A percentile compares a stretch with the other conserved stretches of the same genome.
Conservation (phyloP, 2,113 vertebrate species). For the Tragelaphus buxtoni region DNA sequence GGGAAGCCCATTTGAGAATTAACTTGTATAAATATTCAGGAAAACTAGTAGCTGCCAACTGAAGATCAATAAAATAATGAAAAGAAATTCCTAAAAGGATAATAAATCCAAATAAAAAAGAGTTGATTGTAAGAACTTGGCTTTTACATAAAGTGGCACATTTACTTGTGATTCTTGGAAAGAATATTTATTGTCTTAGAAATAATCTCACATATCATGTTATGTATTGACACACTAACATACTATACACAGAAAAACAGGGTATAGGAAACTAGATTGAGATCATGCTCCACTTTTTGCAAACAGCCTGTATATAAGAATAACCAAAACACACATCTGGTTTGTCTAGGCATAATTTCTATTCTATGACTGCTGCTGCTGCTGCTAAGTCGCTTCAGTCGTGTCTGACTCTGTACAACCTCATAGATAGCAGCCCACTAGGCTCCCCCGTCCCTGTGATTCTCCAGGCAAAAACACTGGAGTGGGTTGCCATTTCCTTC, state of each 20-base stretch:
- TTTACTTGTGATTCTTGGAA: not conserved
- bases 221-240: not conserved
- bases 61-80: not conserved
- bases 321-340: not conserved
- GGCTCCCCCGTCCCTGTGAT: no score
- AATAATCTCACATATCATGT: not conserved
- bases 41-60: not conserved
- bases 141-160: not conserved
- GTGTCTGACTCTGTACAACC: no score
- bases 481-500: no score
- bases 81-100: conserved; percentile 3
- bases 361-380: no score
- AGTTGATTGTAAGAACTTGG: not conserved
- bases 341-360: conserved; percentile 2
- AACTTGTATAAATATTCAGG: not conserved
- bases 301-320: not conserved
- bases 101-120: not conserved
- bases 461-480: no score
- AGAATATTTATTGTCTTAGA: not conserved
- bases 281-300: not conserved
- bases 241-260: not conserved
- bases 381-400: no score
- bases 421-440: no score
- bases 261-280: not conserved
- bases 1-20: not conserved